Base-by-base conservation (phyloP, 2,888 invertebrate genomes). In the Nomada ferruginata region DNA sequence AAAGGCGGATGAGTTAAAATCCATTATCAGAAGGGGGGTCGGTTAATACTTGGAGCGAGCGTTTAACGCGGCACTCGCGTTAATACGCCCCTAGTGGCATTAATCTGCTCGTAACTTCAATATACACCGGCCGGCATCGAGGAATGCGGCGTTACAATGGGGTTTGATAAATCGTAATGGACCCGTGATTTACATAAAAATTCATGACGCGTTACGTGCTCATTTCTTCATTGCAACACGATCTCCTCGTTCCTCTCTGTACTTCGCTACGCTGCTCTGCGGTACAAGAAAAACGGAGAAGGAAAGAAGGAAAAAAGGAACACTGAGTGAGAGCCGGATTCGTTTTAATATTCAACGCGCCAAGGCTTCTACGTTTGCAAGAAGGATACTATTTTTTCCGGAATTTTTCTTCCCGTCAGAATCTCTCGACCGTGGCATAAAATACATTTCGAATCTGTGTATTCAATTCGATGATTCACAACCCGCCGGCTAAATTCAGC, bases 151-250 rank as follows among this genome's bases (percentile, higher is more conserved):
- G 69, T 53, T 76, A 70, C 77, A 77, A 69, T 65, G 70, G 64
- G 52, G 29, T 70, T 65, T 65, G 70, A 77, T 77, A 70, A 70
- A 77, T 76, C 77, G 69, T 65, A 65, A 79, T 70, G 77, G 47
- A 65, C 70, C 64, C 69, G 53, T 26, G 79, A 65, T 65, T 77
- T 79, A 76, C 70, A 77, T 64, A 69, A 69, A 77, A 79, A 79
- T 79, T 76, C 79, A 76, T 69, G 69, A 78, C 69, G 76, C 69
- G 79, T 76, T 78, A 55, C 76, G 76, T 13, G 42, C 55, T 68
- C 63, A 57, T 69, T 79, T 79, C 68, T 69, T 79, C 60, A 76
- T 68, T 42, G 47, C 47, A n/a, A 23, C 42, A n/a, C 18, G 15
- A 68, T 29, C 29, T 36, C 20, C 52, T 11, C 23, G 18, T 42